Base-by-base conservation (phyloP, 2,888 invertebrate genomes). In the Brenthis daphne region DNA sequence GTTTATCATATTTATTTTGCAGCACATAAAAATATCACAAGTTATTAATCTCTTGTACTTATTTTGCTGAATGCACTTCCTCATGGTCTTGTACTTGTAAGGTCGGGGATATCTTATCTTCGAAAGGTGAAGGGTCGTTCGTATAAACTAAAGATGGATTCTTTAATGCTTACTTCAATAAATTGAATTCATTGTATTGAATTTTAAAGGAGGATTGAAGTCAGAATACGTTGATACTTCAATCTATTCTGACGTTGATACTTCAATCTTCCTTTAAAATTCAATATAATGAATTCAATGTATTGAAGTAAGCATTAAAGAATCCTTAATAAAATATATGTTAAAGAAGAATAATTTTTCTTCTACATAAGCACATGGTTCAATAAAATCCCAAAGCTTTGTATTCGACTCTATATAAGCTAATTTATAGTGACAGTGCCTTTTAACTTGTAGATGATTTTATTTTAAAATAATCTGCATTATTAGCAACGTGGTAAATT, bases 81-180 rank as follows among this genome's bases (percentile, higher is more conserved):
- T 72, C 53, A 54, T 67, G 61, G 51, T 58, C 65, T 67, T 60
- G 65, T 64, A 63, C 54, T 65, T 11, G 50, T 64, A 65, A 67
- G 72, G 69, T 67, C 57, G 64, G 56, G 60, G 57, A 57, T 69
- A 69, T 72, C 72, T 72, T 71, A 71, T 71, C 71, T 60, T 54
- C 53, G 65, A 58, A 50, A 72, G 69, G 72, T 72, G 57, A 72
- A 56, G 63, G 69, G 69, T 72, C 69, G 57, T 43, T 16, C 6
- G 13, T 63, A 57, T 54, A 43, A 57, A 66, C 12, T 24, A 47
- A 60, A 60, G 6, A 60, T 12, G 11, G 37, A 43, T 2, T 43
- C 37, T 47, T 50, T 60, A 5, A 43, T 51, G 3, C 50, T 33
- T 50, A 61, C 33, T 61, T 61, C 16, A 50, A 50, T 57, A 57